These are phyloP conservation scores for Cataglyphis rosenhaueri DNA, from an alignment of 2,888 invertebrate genomes.

Conservation along the genomic window DNA sequence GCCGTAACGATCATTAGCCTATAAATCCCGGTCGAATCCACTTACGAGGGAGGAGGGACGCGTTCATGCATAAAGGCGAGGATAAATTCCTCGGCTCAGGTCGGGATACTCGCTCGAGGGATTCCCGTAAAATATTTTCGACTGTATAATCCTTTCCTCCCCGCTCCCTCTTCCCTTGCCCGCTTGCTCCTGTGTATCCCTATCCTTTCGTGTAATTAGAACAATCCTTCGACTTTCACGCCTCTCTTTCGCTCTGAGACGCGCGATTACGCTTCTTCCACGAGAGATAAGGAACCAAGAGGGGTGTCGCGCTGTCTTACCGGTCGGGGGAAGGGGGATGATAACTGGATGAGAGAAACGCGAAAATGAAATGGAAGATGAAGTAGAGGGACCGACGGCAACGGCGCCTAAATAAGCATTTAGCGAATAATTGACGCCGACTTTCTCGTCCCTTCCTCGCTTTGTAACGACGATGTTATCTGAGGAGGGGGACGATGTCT, in stretches of 20 bases:
- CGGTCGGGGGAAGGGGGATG: background rate
- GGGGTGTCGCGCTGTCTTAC: background rate
- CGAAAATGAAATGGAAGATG: conserved; percentile 4
- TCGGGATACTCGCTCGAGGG: conserved; percentile 36
- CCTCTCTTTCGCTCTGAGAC: background rate
- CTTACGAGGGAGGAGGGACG: conserved; percentile 41
- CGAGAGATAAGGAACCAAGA: conserved; percentile 30
- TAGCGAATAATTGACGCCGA: conserved; percentile 30
- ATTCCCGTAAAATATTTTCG: conserved; percentile 43
- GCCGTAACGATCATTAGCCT: conserved; percentile 60
- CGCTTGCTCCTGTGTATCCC: background rate
- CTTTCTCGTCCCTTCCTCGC: background rate
- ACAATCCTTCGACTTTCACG: conserved; percentile 53
- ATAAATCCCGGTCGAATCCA: conserved; percentile 63
- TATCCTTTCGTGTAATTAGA: conserved; percentile 47
- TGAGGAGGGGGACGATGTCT: conserved; percentile 10
- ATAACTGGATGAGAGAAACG: conserved; percentile 12
- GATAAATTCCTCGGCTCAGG: conserved; percentile 55
- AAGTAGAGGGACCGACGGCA: background rate
- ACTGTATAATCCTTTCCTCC: conserved; percentile 27
- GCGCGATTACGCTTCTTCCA: background rate
- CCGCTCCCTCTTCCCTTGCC: background rate
- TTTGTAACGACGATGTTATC: conserved; percentile 26
- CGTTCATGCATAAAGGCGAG: conserved; percentile 56
- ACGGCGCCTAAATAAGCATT: conserved; percentile 42